A percentile compares a stretch with the other conserved stretches of the same genome.
phyloP scores from a whole-genome alignment of 2,888 invertebrate species.

The Malacosoma neustria region DNA sequence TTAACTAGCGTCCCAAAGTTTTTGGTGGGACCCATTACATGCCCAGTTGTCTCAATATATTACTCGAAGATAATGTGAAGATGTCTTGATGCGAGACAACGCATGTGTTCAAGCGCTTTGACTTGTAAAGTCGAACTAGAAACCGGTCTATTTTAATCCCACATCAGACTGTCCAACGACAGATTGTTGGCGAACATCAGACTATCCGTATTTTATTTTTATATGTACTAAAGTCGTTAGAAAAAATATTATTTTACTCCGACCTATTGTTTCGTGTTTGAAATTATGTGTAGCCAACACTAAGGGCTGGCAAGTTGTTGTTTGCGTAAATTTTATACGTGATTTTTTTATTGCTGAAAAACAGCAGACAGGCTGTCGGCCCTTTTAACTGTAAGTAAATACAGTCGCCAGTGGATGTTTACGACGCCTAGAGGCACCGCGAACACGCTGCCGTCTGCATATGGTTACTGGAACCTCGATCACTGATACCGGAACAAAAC shows the following conservation, averaged over 20 bases:
- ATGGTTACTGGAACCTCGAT: no score
- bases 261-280: conserved; percentile 52
- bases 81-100: not conserved
- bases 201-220: conserved; percentile 61
- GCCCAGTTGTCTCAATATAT: no score
- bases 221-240: conserved; percentile 20
- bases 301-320: conserved; percentile 9
- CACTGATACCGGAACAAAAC: no score
- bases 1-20: no score
- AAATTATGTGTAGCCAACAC: conserved; percentile 21
- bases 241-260: conserved; percentile 38
- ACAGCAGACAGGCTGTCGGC: no score
- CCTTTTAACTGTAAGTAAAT: not conserved
- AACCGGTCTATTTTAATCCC: conserved; percentile 46
- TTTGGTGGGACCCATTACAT: no score
- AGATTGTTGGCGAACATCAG: conserved; percentile 59
- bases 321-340: not conserved
- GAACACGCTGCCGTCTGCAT: not conserved
- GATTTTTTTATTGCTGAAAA: not conserved
- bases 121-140: conserved; percentile 45
- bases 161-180: conserved; percentile 45
- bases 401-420: not conserved
- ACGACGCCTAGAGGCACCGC: no score
- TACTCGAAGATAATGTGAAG: no score
- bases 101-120: conserved; percentile 14